Percentiles rank a stretch among this genome's conserved stretches.
Conservation (phyloP, 2,888 invertebrate genomes). For the Nymphalis polychloros region DNA sequence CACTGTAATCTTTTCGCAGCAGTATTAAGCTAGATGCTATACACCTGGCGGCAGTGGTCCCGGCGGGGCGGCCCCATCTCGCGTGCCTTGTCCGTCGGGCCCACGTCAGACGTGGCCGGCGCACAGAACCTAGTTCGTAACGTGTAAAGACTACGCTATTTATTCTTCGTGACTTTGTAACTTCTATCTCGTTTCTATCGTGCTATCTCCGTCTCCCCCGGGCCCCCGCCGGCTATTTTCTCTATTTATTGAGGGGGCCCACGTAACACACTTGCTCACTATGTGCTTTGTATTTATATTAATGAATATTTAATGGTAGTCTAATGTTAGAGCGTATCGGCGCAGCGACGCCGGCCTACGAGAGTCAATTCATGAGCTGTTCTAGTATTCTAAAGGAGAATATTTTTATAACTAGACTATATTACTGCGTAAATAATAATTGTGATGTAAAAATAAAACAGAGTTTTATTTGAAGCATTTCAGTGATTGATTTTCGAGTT, state of each 20-base stretch:
- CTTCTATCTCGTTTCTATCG: conserved; percentile 36
- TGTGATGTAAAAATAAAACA: conserved; percentile 79
- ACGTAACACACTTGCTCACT: conserved; percentile 71
- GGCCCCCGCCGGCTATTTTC: conserved; percentile 45
- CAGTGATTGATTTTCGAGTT: conserved; percentile 72
- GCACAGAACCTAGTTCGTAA: conserved; percentile 54
- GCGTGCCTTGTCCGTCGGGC: conserved; percentile 41
- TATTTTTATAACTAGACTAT: conserved; percentile 75
- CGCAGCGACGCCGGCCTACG: conserved; percentile 51
- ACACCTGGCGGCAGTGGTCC: not conserved
- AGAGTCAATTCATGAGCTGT: conserved; percentile 74
- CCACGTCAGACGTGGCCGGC: conserved; percentile 47
- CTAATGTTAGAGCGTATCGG: conserved; percentile 46
- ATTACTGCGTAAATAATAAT: conserved; percentile 72
- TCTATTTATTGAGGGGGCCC: conserved; percentile 59
- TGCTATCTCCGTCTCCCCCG: conserved; percentile 43
- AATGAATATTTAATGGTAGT: conserved; percentile 49
- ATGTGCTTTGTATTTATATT: conserved; percentile 70
- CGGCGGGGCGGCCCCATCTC: conserved; percentile 6
- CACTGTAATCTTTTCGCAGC: not conserved
- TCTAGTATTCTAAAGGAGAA: conserved; percentile 60
- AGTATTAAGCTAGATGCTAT: conserved; percentile 3
- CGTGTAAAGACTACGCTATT: conserved; percentile 49
- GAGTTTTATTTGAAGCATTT: conserved; percentile 81
- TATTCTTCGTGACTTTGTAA: conserved; percentile 47